Base-by-base conservation (phyloP, 2,113 vertebrate species). In the Solenodon paradoxus region DNA sequence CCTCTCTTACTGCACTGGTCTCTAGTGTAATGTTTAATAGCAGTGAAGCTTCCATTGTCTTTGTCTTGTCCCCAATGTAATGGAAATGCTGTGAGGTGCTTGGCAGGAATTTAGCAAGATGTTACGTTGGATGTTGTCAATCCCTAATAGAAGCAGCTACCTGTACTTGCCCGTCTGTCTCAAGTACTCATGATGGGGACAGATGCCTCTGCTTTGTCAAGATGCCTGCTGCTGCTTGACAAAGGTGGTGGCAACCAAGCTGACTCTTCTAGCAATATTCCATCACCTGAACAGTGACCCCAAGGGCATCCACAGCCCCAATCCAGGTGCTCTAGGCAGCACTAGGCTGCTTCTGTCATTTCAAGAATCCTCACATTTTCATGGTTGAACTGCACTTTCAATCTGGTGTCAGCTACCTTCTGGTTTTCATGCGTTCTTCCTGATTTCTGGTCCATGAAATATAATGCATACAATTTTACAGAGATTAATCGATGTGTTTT, bases 401-500 rank as follows among this genome's bases (percentile, higher is more conserved):
- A 20, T n/a, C 32, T 26, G 42, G 68, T 53, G 64, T 90, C 30
- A 66, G 90, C 78, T 88, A 32, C 28, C 74, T 93, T 85, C 82
- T 94, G 53, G 19, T 17, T 94, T 87, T 47, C 72, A 30, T 20
- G 38, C 24, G 83, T 92, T 86, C 20, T 26, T 95, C 15, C 24
- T 71, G 40, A 94, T 80, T 97, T 92, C 79, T 72, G 42, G 57
- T 42, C 61, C 72, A 71, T 64, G 30, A 68, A 80, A 74, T 12
- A 35, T 55, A 94, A 94, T 51, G 63, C 49, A 66, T 77, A 9
- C 47, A 72, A 17, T 51, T 78, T 80, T 61, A 64, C 5, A 85
- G 42, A 85, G 45, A 28, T 49, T 64, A 17, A 49, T 88, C 80
- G 66, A n/a, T 59, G 45, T 53, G 26, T 90, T 81, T 92, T 45